Evolutionary conservation across 2,888 invertebrate species (phyloP).

Genomic region (Ptychoptera albimana): DNA sequence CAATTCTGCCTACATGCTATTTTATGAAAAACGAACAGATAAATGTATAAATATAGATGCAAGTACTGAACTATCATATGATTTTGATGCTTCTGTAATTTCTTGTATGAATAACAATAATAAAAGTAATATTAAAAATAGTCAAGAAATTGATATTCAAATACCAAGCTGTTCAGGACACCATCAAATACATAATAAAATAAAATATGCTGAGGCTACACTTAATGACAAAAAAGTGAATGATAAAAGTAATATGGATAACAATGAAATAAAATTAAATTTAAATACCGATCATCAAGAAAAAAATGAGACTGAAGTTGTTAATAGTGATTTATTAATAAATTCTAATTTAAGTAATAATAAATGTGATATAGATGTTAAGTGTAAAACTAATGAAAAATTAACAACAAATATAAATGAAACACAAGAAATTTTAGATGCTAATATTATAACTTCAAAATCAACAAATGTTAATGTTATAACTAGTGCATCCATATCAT

Average conservation of each 20-base stretch:
- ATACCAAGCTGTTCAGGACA: slow-evolving; percentile 7
- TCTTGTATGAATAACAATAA: slow-evolving; percentile 1
- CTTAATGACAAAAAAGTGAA: neutral
- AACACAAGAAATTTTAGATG: slow-evolving; percentile 1
- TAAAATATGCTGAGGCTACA: slow-evolving; percentile 5
- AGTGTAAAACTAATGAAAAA: slow-evolving; percentile 11
- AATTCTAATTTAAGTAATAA: slow-evolving; percentile 11
- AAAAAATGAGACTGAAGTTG: slow-evolving; percentile 12
- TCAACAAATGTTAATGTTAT: neutral
- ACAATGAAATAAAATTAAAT: slow-evolving; percentile 1
- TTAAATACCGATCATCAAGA: slow-evolving; percentile 1
- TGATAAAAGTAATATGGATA: slow-evolving; percentile 2
- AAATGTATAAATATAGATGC: slow-evolving; percentile 17
- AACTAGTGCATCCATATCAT: slow-evolving; percentile 2
- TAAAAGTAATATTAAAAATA: slow-evolving; percentile 14
- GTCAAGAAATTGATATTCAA: slow-evolving; percentile 16
- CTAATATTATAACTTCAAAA: slow-evolving; percentile 9
- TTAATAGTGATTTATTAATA: slow-evolving; percentile 7
- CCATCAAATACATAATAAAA: neutral
- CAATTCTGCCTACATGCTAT: slow-evolving; percentile 93
- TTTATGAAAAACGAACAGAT: slow-evolving; percentile 64
- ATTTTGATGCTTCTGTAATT: slow-evolving; percentile 9
- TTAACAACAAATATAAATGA: slow-evolving; percentile 9
- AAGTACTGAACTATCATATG: slow-evolving; percentile 8
- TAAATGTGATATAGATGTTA: slow-evolving; percentile 27